Base-by-base conservation (phyloP, 2,113 vertebrate genomes). In the Aegithalos caudatus region DNA sequence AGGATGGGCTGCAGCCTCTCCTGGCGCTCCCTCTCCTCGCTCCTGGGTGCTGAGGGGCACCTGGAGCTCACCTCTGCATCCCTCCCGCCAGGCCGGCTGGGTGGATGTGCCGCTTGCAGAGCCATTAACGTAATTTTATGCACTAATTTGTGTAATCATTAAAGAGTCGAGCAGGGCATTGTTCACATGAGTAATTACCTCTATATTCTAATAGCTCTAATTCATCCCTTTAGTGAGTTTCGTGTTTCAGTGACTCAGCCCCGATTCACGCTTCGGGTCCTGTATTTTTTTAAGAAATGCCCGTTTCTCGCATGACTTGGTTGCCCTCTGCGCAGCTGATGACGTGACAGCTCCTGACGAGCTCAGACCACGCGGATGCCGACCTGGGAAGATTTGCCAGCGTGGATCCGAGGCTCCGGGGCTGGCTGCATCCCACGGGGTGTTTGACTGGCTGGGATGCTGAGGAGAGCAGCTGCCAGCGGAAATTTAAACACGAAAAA, bases 121-220 rank as follows among this genome's bases (percentile, higher is more conserved):
- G 71, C 89, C 60, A 82, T 95, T 94, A 92, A 69, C 62, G 70
- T 91, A 87, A 92, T 89, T 91, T 87, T 87, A 65, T 96, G 89
- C 91, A n/a, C 66, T 97, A 95, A 97, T 96, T 96, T 95, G 92
- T 96, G 94, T 91, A 88, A 91, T 96, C 89, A 80, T 95, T 95
- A 91, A 74, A 79, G 90, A 90, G 87, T 60, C 61, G 89, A 95
- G 89, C 67, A 69, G 89, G 91, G 89, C 93, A 92, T 89, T 92
- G 94, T 91, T 97, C 70, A 8, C 84, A 81, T 79, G 89, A 95
- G 93, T 96, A 96, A 96, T 97, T 95, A 95, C 86, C 81, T 87
- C 84, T 87, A 61, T 66, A 24, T 94, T 91, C 87, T 95, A 95
- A 91, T 72, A 73, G 91, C 87, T 91, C 71, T 76, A 79, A 84